Percentiles rank a stretch among this genome's conserved stretches.
Evolutionary conservation across 2,888 invertebrate genomes (phyloP).

Genomic region (Pseudoips prasinana): DNA sequence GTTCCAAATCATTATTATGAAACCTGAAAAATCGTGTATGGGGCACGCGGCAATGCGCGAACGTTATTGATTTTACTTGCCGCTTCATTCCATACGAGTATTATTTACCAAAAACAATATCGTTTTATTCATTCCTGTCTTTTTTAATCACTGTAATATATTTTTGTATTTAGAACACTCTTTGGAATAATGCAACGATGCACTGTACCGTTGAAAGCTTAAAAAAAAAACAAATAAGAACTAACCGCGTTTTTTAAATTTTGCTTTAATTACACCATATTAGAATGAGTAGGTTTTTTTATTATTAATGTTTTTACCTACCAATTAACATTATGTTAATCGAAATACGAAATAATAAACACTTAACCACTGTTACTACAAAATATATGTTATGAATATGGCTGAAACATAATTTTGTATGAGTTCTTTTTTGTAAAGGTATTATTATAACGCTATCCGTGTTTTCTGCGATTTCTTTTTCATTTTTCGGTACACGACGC

Average conservation of each 20-base stretch:
- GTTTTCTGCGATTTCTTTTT: constrained; percentile 42
- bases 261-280: too few species aligned
- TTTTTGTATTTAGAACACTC: constrained; percentile 6
- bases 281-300: too few species aligned
- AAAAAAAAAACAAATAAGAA: constrained; percentile 8
- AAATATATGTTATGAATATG: constrained; percentile 64
- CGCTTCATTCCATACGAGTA: constrained; percentile 45
- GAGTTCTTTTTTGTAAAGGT: constrained; percentile 33
- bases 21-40: constrained; percentile 27
- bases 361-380: constrained; percentile 37
- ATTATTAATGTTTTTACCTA: constrained; percentile 25
- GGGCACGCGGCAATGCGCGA: constrained; percentile 54
- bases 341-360: constrained; percentile 27
- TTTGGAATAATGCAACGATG: constrained; percentile 4
- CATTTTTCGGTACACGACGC: constrained; percentile 35
- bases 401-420: constrained; percentile 52
- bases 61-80: constrained; percentile 69
- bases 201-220: constrained; percentile 4
- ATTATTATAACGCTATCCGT: constrained; percentile 54
- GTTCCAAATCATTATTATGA: too few species aligned
- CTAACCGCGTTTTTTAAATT: too few species aligned
- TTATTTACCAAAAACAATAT: constrained; percentile 50
- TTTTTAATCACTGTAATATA: constrained; percentile 13
- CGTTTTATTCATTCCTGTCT: constrained; percentile 20
- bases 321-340: constrained; percentile 26